Evolutionary conservation across 2,888 invertebrate genomes (phyloP), one percentile per base, ranked within the genome.

Genomic region (Epistrophella euchroma): DNA sequence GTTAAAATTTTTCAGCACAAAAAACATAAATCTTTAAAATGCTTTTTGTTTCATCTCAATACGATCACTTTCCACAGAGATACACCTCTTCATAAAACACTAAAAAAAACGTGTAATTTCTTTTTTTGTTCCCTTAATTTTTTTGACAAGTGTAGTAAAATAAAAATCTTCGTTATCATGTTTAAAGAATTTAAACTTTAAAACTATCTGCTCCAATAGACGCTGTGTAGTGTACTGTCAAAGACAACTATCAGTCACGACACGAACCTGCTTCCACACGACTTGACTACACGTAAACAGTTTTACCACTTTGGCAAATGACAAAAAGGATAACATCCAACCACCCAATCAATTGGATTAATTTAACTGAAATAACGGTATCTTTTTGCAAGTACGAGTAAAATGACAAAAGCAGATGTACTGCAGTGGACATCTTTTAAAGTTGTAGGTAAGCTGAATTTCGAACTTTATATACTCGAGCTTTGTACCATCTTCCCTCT

Each of bases 271-370:
- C 76, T 85, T 85, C 81, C 85, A 77, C 85, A 85, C 81, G 76
- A 85, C 43, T 85, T 81, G 50, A 22, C 52, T 52, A 45, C 45
- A 15, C 47, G 11, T 56, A 64, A 50, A 52, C 70, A 62, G 45
- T 66, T 71, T 50, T 37, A 62, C 64, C 32, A 52, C 52, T 15
- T 13, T 52, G 40, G 22, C 62, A 32, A 79, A 56, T 35, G 73
- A 74, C 50, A 71, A 60, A 56, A 62, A 17, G 37, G 17, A 58
- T 22, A 35, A 28, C 60, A 45, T 62, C 50, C 68, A 81, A 76
- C 85, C 76, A 76, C 73, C 81, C 76, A 85, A 85, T 81, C 81
- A 77, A 76, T 85, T 73, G 85, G 60, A 85, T 85, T 77, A 81
- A 81, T 85, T 85, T 85, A 70, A 73, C 85, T 77, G 72, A 68